Base-by-base conservation (phyloP, 2,797 vertebrate species). In the Coccyzus lansbergi region DNA sequence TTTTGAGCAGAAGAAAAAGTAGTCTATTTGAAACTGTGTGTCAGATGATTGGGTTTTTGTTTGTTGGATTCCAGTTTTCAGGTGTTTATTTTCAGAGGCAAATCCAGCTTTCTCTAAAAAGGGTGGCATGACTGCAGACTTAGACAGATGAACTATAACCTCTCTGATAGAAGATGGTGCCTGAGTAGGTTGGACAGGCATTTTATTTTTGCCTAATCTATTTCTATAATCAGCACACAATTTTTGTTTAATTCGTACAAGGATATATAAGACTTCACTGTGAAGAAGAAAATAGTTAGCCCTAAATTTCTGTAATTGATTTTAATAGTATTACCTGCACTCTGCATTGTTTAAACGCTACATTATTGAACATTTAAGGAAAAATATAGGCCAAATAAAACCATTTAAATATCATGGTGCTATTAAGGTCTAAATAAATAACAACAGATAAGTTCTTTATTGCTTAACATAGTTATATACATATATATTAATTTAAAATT, bases 21-120 rank as follows among this genome's bases (percentile, higher is more conserved):
- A 24, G 7, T 12, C 19, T 31, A 29, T 36, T 71, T 81, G 33
- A 93, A 90, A 58, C 28, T 36, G 17, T 6, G 2, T 13, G 46
- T 64, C 4, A 4, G 5, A 14, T 1, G 1, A 0, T 19, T 44
- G 22, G 2, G 3, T 20, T 42, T 74, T 78, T 0, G 59, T 26
- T 59, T 58, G 10, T 8, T 65, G 19, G 4, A 58, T 72, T 79
- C 40, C 48, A 46, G 5, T 11, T 92, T 72, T 12, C n/a, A 5
- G 26, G 3, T 31, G 12, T 4, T 1, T 6, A 10, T 46, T 82
- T 59, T 60, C n/a, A 67, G 56, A 92, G 6, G 8, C 6, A 89
- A 85, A 77, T 77, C 25, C 49, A 72, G 6, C 17, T 65, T 62
- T 75, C 56, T 74, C 46, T 58, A 29, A 88, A 55, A 18, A 44